Evolutionary conservation across 2,113 vertebrate species (phyloP).

Genomic region (Gymnorhina tibicen): DNA sequence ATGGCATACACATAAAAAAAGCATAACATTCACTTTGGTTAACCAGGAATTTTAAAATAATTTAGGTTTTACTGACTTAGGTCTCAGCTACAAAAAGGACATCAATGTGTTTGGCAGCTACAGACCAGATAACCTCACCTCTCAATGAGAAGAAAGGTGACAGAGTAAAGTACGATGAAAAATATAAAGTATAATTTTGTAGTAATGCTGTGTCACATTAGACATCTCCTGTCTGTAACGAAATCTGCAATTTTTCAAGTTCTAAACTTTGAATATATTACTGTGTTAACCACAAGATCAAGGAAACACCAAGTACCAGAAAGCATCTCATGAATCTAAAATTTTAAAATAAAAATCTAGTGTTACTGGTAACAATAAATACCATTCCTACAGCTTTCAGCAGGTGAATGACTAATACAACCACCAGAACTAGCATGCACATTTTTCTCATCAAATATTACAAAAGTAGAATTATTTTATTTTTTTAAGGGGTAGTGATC

Average conservation of each 20-base stretch:
- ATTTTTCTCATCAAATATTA: background rate
- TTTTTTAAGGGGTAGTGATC: background rate
- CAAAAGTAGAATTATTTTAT: background rate
- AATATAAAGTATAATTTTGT: background rate
- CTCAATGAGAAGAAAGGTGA: background rate
- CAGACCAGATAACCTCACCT: background rate
- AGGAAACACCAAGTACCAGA: background rate
- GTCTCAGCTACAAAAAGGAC: background rate
- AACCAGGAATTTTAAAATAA: background rate
- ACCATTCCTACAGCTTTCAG: background rate
- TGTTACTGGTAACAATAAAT: background rate
- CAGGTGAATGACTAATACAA: background rate
- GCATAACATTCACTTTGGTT: background rate
- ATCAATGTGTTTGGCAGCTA: background rate
- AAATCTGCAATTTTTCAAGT: background rate
- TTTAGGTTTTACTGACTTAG: background rate
- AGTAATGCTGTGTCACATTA: background rate
- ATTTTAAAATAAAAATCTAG: background rate
- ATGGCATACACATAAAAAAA: background rate
- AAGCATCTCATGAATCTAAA: background rate
- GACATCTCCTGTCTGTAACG: background rate
- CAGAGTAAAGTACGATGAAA: background rate
- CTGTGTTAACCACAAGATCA: background rate
- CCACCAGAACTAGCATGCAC: background rate
- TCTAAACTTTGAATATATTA: background rate